Evolutionary conservation across 2,113 vertebrate genomes (phyloP).

Genomic region (Pollachius pollachius): DNA sequence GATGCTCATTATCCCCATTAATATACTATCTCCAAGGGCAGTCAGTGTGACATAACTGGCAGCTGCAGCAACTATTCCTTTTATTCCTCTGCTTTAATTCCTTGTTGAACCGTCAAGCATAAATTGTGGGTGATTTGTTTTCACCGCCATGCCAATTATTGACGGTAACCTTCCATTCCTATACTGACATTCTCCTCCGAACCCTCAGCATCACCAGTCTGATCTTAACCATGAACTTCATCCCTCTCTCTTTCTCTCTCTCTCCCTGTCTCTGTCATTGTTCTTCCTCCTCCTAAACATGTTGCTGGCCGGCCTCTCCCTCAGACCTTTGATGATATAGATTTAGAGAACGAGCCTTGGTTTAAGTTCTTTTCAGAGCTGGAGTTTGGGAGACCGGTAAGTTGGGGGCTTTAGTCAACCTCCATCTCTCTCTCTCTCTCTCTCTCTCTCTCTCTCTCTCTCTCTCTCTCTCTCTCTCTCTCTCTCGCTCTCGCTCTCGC

Average conservation of each 20-base stretch:
- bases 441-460: neutral
- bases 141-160: constrained; percentile 18
- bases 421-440: constrained; percentile 32
- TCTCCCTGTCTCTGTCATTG: constrained; percentile 36
- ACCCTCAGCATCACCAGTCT: constrained; percentile 29
- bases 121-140: no score
- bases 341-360: constrained; percentile 99
- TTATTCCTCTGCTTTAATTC: no score
- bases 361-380: constrained; percentile 99
- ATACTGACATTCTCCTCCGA: constrained; percentile 44
- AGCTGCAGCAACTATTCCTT: no score
- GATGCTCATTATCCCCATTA: no score
- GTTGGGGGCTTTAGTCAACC: constrained; percentile 75
- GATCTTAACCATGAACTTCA: constrained; percentile 62
- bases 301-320: constrained; percentile 71
- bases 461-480: no score
- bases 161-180: constrained; percentile 30
- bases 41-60: no score
- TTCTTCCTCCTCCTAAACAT: constrained; percentile 60
- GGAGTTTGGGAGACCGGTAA: constrained; percentile 99
- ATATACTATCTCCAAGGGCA: no score
- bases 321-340: constrained; percentile 97
- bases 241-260: constrained; percentile 61
- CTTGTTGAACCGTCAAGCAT: no score
- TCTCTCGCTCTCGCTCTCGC: no score